Evolutionary conservation across 2,113 vertebrate genomes (phyloP).

Genomic region (Perca fluviatilis): DNA sequence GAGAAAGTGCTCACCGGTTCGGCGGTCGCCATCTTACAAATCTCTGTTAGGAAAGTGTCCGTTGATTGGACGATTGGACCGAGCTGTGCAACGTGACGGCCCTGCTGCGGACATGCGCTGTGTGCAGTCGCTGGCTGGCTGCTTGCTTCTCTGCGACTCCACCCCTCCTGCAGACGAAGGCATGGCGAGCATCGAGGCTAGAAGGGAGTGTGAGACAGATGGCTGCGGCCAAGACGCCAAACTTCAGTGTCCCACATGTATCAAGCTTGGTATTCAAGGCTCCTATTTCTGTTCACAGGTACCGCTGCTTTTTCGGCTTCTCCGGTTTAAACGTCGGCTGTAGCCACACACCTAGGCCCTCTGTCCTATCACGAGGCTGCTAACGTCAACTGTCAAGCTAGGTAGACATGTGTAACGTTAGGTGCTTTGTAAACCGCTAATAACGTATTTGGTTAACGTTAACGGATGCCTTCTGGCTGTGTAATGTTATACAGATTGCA

Average conservation of each 20-base stretch:
- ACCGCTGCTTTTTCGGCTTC: slow-evolving; percentile 25
- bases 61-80: slow-evolving; percentile 77
- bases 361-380: slow-evolving; percentile 67
- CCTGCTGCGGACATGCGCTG: slow-evolving; percentile 55
- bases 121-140: slow-evolving; percentile 29
- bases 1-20: slow-evolving; percentile 93
- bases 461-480: background rate
- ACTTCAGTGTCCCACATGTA: slow-evolving; percentile 97
- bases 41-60: slow-evolving; percentile 83
- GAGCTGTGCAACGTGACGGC: slow-evolving; percentile 49
- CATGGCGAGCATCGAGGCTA: slow-evolving; percentile 94
- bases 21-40: slow-evolving; percentile 97
- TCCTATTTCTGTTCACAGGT: slow-evolving; percentile 99
- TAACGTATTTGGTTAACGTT: background rate
- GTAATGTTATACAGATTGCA: background rate
- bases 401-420: slow-evolving; percentile 31
- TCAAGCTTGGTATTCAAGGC: slow-evolving; percentile 97
- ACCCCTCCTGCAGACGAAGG: slow-evolving; percentile 81
- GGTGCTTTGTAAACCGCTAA: background rate
- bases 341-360: slow-evolving; percentile 37
- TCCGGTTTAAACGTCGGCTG: background rate
- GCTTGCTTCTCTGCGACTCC: slow-evolving; percentile 57
- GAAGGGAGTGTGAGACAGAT: slow-evolving; percentile 94
- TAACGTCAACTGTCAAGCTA: slow-evolving; percentile 74
- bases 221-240: slow-evolving; percentile 94